Base-by-base conservation (phyloP, 2,888 invertebrate genomes). In the Mythimna pallens region DNA sequence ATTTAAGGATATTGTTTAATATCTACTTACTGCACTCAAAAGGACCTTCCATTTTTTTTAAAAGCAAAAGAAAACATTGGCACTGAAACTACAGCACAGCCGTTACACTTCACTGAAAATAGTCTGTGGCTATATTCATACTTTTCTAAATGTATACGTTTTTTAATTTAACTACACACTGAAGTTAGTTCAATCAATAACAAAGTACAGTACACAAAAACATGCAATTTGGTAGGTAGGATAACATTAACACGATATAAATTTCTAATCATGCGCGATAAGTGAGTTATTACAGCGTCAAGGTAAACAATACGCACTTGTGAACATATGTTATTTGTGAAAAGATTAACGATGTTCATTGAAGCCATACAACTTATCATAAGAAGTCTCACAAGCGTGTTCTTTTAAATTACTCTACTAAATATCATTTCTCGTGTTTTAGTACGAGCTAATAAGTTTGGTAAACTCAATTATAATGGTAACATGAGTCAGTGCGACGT, bases 101-200 rank as follows among this genome's bases (percentile, higher is more conserved):
- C 82, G 93, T 93, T 92, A 91, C 88, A 89, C 91, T 93, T 91
- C 88, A 92, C 93, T 94, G 94, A 95, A 95, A 94, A 89, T 86
- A 87, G 86, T 88, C 88, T 92, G 94, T 85, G 77, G 87, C 95
- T 94, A 93, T 78, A 78, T 95, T 95, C 96, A 96, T 87, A 83
- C 86, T 83, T 88, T 91, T 84, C 64, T 78, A 70, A 81, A 74
- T 78, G 77, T 71, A 85, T 76, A 84, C 79, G 85, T 89, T 89
- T 83, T 88, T 87, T 84, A 84, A 90, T 88, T 87, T 82, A 88
- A 80, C 86, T 90, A 86, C 86, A 83, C 79, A 82, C 82, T 95
- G 94, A 94, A 94, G 94, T 94, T 93, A 81, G 85, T 80, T 73
- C 83, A 86, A 88, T 89, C 86, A 88, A 88, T 86, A 87, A 87